These are phyloP conservation scores for Eubasilissa regina DNA, from an alignment of 1,140 invertebrate genomes.

Conservation along the genomic window DNA sequence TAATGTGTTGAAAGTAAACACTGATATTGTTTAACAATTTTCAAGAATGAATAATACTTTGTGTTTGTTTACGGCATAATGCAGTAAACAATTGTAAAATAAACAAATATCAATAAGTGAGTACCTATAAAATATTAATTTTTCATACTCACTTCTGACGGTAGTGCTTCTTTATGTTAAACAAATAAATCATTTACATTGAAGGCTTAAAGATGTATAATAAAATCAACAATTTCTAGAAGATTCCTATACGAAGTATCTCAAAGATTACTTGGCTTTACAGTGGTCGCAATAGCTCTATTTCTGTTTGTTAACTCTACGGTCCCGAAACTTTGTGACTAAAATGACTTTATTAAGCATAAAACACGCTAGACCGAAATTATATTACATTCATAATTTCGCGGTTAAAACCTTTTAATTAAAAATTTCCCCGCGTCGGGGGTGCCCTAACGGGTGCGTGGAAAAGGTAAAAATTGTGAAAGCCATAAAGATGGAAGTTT, in stretches of 20 bases:
- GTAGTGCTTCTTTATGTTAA: too few relatives aligned
- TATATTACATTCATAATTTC: conserved; percentile 32
- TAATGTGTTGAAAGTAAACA: too few relatives aligned
- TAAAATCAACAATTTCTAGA: background rate
- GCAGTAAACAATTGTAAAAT: too few relatives aligned
- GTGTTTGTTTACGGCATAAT: too few relatives aligned
- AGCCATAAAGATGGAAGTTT: conserved; percentile 45
- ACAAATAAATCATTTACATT: too few relatives aligned
- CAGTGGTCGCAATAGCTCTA: conserved; percentile 7
- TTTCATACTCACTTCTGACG: too few relatives aligned
- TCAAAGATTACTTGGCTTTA: background rate
- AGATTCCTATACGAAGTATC: background rate
- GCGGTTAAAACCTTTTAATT: conserved; percentile 42
- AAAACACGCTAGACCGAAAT: conserved; percentile 18
- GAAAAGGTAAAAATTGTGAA: conserved; percentile 46
- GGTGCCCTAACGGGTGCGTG: conserved; percentile 19
- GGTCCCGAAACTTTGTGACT: background rate
- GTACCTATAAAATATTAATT: too few relatives aligned
- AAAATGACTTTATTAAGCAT: conserved; percentile 15
- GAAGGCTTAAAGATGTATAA: too few relatives aligned
- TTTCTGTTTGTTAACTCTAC: background rate
- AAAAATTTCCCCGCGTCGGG: conserved; percentile 14
- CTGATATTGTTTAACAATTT: too few relatives aligned
- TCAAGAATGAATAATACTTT: too few relatives aligned
- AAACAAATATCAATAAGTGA: too few relatives aligned